Percentiles rank a stretch among this genome's conserved stretches.
phyloP scores from a whole-genome alignment of 2,797 vertebrate genomes.

The Etheostoma perlongum region DNA sequence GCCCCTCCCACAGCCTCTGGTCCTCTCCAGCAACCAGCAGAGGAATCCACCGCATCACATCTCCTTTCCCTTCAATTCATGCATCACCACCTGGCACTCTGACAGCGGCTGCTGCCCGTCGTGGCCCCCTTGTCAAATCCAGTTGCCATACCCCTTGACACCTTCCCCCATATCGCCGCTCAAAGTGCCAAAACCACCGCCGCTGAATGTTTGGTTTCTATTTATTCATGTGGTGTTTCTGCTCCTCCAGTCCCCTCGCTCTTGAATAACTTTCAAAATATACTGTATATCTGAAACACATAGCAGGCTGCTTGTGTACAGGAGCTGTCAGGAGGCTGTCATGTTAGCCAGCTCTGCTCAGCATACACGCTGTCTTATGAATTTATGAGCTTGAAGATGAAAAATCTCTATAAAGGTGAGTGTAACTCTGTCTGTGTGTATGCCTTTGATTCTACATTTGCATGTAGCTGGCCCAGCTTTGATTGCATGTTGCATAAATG shows the following conservation, averaged over 20 bases:
- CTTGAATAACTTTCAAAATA: conserved; percentile 77
- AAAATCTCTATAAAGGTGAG: conserved; percentile 49
- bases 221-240: conserved; percentile 80
- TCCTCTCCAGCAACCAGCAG: conserved; percentile 41
- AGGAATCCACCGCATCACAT: conserved; percentile 53
- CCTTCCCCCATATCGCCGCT: conserved; percentile 65
- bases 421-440: conserved; percentile 32
- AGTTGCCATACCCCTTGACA: conserved; percentile 71
- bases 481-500: conserved; percentile 27
- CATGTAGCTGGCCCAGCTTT: conserved; percentile 46
- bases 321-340: conserved; percentile 83
- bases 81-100: conserved; percentile 82
- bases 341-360: conserved; percentile 73
- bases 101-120: conserved; percentile 76
- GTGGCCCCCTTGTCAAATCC: conserved; percentile 77
- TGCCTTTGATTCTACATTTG: conserved; percentile 61
- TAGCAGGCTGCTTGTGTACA: conserved; percentile 73
- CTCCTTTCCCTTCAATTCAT: conserved; percentile 65
- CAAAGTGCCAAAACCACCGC: conserved; percentile 75
- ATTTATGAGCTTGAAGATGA: conserved; percentile 79
- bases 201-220: conserved; percentile 79
- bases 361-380: conserved; percentile 70
- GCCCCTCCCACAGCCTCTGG: conserved; percentile 31
- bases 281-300: conserved; percentile 73
- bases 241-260: conserved; percentile 37